A percentile compares a stretch with the other conserved stretches of the same genome.
phyloP scores from a whole-genome alignment of 2,888 invertebrate genomes.

The Chrysolina americana region DNA sequence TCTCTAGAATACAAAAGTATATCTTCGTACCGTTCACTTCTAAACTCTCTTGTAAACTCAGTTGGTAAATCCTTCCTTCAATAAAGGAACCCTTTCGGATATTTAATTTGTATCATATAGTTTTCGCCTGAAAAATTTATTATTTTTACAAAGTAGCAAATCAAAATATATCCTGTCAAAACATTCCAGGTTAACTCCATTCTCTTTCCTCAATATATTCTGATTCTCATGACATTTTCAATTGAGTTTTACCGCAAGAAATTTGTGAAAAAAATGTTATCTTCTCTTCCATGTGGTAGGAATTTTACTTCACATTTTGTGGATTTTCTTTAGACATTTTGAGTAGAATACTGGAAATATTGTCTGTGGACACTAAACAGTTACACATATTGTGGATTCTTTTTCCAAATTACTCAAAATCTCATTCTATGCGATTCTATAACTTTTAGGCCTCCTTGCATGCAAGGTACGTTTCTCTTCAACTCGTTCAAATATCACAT shows the following conservation, averaged over 20 bases:
- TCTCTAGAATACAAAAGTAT: no score
- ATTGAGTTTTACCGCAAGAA: not conserved
- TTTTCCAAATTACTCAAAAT: not conserved
- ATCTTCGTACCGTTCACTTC: no score
- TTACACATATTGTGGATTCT: not conserved
- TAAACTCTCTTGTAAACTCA: no score
- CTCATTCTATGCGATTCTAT: not conserved
- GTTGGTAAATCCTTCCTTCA: no score
- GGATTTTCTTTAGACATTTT: not conserved
- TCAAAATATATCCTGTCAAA: not conserved
- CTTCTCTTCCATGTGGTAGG: not conserved
- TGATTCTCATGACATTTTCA: not conserved
- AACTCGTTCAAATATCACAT: no score
- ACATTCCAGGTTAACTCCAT: not conserved
- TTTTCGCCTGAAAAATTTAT: not conserved
- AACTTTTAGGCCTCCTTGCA: not conserved
- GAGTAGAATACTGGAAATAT: not conserved
- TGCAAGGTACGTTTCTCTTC: not conserved
- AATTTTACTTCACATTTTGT: not conserved
- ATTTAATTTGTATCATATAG: not conserved
- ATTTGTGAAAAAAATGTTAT: not conserved
- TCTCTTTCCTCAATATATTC: not conserved
- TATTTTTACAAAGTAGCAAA: not conserved
- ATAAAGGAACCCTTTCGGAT: no score
- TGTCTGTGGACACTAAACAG: not conserved